Conservation (phyloP, 2,797 vertebrate genomes). For the Sphenodon punctatus region DNA sequence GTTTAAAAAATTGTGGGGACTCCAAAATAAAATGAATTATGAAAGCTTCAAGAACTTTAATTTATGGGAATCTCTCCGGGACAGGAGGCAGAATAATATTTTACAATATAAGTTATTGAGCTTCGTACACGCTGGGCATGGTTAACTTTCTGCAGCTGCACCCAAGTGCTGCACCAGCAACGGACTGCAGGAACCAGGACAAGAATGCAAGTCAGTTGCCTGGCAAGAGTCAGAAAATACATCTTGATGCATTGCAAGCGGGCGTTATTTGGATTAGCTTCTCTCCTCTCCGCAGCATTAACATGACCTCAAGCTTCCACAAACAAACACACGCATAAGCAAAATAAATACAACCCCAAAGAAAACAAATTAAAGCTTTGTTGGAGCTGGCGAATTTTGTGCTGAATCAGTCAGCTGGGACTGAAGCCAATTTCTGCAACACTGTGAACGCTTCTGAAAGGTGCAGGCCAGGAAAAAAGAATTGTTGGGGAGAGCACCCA, state of each 20-base stretch:
- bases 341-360: neutral
- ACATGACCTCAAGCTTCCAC: neutral
- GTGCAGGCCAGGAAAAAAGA: slow-evolving; percentile 29
- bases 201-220: neutral
- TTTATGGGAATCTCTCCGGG: neutral
- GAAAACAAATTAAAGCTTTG: neutral
- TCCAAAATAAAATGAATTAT: slow-evolving; percentile 1
- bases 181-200: neutral
- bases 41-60: neutral
- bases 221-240: neutral
- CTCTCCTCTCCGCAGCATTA: neutral
- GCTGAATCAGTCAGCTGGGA: slow-evolving; percentile 40
- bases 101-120: slow-evolving; percentile 1
- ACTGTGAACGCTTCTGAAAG: slow-evolving; percentile 41
- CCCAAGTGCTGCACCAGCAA: neutral
- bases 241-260: neutral
- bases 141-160: slow-evolving; percentile 8
- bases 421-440: slow-evolving; percentile 11
- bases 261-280: neutral
- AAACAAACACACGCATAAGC: neutral
- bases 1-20: slow-evolving; percentile 7
- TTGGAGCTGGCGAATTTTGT: slow-evolving; percentile 3
- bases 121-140: neutral
- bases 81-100: neutral
- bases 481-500: neutral